A percentile compares a stretch with the other conserved stretches of the same genome.
Conservation (phyloP, 92 coral and sea anemone species). For the Nematostella vectensis region DNA sequence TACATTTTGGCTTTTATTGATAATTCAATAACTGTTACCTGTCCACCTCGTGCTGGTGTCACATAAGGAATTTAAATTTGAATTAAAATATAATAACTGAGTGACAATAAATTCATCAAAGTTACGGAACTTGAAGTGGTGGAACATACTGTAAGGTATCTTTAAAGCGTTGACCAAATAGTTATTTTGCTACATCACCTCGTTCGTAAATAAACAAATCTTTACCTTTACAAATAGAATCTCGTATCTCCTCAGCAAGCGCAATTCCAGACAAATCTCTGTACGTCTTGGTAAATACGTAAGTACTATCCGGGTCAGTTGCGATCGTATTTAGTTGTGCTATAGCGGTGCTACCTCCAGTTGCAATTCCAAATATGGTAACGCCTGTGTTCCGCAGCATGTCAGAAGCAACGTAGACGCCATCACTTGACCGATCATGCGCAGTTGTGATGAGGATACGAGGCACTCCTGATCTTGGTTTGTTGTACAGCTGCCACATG, state of each 20-base stretch:
- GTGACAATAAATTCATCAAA: too few relatives aligned
- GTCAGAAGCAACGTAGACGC: background rate
- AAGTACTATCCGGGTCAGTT: background rate
- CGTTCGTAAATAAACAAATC: background rate
- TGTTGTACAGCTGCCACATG: background rate
- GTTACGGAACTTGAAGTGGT: too few relatives aligned
- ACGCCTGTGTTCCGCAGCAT: background rate
- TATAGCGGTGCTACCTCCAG: background rate
- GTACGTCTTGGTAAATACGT: background rate
- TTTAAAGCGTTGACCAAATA: too few relatives aligned
- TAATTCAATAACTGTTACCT: too few relatives aligned
- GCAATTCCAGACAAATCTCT: background rate
- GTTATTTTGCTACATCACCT: too few relatives aligned
- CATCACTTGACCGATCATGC: slow-evolving; percentile 2
- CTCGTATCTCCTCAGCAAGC: background rate
- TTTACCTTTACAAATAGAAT: background rate
- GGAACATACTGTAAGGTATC: too few relatives aligned
- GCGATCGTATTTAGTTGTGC: background rate
- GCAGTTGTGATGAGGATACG: background rate
- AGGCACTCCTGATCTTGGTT: background rate
- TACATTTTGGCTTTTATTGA: too few relatives aligned
- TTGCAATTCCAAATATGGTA: background rate
- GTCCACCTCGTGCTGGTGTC: too few relatives aligned
- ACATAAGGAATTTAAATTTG: too few relatives aligned
- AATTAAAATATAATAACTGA: too few relatives aligned